These are phyloP conservation scores for Clusia tigrina DNA, from an alignment of 2,888 invertebrate genomes.

Conservation along the genomic window DNA sequence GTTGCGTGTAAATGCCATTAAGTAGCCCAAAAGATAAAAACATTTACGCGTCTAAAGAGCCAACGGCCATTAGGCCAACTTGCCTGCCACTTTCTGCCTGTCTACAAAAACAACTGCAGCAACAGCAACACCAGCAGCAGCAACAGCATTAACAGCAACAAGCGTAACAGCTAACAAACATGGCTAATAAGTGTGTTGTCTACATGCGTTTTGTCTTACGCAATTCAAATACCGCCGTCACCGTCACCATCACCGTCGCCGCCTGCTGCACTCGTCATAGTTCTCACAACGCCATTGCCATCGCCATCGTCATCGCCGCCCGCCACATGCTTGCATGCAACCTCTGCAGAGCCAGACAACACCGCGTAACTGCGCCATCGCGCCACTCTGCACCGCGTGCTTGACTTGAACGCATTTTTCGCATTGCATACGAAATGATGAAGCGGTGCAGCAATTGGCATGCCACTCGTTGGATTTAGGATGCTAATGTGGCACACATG, in stretches of 20 bases:
- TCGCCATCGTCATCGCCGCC: no score
- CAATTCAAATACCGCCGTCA: background rate
- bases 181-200: background rate
- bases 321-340: no score
- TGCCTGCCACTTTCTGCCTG: conserved; percentile 7
- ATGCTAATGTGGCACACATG: background rate
- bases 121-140: background rate
- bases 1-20: no score
- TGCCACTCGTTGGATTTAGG: background rate
- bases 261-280: no score
- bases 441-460: background rate
- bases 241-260: no score
- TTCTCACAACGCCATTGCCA: no score
- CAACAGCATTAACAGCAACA: background rate
- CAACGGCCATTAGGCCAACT: conserved; percentile 9
- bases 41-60: conserved; percentile 10
- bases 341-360: no score
- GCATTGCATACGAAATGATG: background rate
- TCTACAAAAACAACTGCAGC: background rate
- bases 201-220: background rate
- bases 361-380: background rate
- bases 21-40: conserved; percentile 28
- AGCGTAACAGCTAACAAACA: background rate
- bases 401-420: background rate
- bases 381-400: background rate